Evolutionary conservation across 2,113 vertebrate species (phyloP).

Genomic region (Psettodes erumei): DNA sequence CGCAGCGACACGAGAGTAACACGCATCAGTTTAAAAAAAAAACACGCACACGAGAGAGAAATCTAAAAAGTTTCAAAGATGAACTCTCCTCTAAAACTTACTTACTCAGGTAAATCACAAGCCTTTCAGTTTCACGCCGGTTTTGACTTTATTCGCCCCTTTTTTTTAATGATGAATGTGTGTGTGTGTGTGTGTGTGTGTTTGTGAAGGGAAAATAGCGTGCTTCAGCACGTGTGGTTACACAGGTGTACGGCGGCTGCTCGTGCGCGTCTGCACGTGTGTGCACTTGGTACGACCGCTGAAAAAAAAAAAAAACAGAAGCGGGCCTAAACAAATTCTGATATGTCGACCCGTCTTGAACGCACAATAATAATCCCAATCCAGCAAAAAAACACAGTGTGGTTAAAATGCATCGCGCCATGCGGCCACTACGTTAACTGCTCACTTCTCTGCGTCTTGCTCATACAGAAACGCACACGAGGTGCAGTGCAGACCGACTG

Average conservation of each 20-base stretch:
- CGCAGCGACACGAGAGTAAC: slow-evolving; percentile 2
- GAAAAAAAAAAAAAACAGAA: slow-evolving; percentile 1
- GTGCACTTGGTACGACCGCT: slow-evolving; percentile 20
- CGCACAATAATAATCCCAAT: not conserved
- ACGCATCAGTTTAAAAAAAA: not conserved
- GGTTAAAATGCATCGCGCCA: not conserved
- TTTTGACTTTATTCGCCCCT: too few species aligned
- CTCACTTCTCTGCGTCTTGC: too few species aligned
- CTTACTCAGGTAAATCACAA: too few species aligned
- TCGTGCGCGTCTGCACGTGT: not conserved
- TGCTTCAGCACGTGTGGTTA: not conserved
- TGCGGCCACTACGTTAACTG: not conserved
- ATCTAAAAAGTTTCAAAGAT: too few species aligned
- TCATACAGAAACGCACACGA: not conserved
- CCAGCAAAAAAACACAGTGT: not conserved
- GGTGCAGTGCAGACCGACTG: not conserved
- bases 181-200: slow-evolving; percentile 14
- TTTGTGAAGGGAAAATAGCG: slow-evolving; percentile 11
- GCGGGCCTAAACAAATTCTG: slow-evolving; percentile 1
- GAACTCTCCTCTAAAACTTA: too few species aligned
- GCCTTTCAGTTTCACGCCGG: too few species aligned
- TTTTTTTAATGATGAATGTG: too few species aligned
- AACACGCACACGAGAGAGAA: too few species aligned
- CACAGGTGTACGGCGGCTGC: slow-evolving; percentile 37
- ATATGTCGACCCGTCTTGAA: not conserved